Conservation (phyloP, 1,140 invertebrate species). For the Drosophila sucinea region DNA sequence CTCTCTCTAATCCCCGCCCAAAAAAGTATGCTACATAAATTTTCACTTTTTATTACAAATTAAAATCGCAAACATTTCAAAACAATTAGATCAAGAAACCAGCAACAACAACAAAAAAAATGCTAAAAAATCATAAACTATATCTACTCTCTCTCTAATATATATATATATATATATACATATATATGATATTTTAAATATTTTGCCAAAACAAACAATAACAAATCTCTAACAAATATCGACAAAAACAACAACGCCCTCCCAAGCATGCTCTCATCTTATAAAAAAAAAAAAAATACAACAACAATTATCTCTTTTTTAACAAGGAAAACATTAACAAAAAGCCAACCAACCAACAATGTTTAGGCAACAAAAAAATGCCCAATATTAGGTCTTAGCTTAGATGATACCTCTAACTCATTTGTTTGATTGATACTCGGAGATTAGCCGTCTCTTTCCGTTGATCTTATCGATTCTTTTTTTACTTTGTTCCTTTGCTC, state of each 20-base stretch:
- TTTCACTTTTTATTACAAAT: conserved; percentile 39
- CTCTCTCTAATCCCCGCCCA: neutral
- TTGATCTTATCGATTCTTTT: neutral
- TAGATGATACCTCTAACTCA: conserved; percentile 44
- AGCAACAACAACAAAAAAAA: conserved; percentile 32
- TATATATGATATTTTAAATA: conserved; percentile 29
- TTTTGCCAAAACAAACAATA: no score
- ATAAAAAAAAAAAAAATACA: conserved; percentile 35
- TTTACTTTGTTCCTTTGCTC: neutral
- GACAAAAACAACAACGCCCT: conserved; percentile 66
- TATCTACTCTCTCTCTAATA: conserved; percentile 7
- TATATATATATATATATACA: conserved; percentile 29
- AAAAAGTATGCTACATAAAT: conserved; percentile 48
- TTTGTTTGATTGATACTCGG: conserved; percentile 25
- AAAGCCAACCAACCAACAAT: conserved; percentile 38
- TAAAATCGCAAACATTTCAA: conserved; percentile 29
- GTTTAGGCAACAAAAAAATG: conserved; percentile 40
- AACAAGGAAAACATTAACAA: conserved; percentile 45
- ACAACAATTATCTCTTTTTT: conserved; percentile 30
- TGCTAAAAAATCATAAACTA: conserved; percentile 5
- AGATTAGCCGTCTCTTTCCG: conserved; percentile 46
- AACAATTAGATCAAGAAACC: conserved; percentile 3
- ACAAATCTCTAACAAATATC: conserved; percentile 19
- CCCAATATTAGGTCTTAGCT: conserved; percentile 60
- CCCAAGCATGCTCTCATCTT: conserved; percentile 82